Evolutionary conservation across 30 jellyfish, hydroid and myxozoan species (phyloP).

Genomic region (Morbakka virulenta): DNA sequence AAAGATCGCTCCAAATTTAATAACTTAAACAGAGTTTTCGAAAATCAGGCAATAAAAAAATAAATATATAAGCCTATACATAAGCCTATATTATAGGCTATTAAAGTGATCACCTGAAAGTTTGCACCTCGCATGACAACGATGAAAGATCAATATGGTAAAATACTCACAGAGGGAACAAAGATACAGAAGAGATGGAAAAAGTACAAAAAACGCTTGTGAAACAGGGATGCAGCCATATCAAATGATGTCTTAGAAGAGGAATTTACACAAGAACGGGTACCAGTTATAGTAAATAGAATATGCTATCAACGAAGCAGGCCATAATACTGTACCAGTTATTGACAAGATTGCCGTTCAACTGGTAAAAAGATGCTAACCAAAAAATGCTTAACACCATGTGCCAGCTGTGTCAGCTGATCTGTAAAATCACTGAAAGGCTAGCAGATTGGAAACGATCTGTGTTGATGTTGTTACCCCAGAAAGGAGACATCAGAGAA

Average conservation of each 20-base stretch:
- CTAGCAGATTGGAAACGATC: too few species aligned
- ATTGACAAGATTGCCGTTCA: neutral
- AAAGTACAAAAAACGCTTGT: neutral
- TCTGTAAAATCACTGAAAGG: too few species aligned
- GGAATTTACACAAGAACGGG: neutral
- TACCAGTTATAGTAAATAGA: neutral
- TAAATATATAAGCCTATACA: too few species aligned
- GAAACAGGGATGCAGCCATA: neutral
- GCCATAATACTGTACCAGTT: neutral
- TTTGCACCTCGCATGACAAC: slow-evolving; percentile 2
- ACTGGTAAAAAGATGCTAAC: slow-evolving; percentile 12
- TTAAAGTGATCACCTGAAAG: neutral
- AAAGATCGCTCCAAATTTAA: neutral
- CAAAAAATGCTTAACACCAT: too few species aligned
- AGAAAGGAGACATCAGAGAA: too few species aligned
- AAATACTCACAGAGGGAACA: slow-evolving; percentile 3
- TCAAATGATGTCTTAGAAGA: neutral
- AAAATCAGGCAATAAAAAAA: neutral
- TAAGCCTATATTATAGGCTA: neutral
- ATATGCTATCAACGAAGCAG: neutral
- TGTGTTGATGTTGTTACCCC: too few species aligned
- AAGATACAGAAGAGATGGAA: neutral
- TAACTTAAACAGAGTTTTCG: neutral
- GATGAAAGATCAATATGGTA: slow-evolving; percentile 12
- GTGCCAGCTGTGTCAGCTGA: too few species aligned